These are phyloP conservation scores for Pandemis corylana DNA, from an alignment of 2,888 invertebrate genomes.

Conservation along the genomic window DNA sequence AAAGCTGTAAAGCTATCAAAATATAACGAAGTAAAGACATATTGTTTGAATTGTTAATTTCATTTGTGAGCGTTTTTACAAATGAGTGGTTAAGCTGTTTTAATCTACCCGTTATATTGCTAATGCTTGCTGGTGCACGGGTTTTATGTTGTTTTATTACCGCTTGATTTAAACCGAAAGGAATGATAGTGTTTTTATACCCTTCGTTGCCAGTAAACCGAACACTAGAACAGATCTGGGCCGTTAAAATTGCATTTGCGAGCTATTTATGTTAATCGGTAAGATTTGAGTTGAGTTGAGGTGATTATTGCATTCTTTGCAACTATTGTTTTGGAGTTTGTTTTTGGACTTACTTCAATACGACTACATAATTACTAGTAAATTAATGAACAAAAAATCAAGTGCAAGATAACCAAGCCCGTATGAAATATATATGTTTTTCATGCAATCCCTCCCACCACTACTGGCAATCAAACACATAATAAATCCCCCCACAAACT, in stretches of 20 bases:
- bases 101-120: slow-evolving; percentile 8
- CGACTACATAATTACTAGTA: no score
- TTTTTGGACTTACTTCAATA: no score
- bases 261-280: slow-evolving; percentile 20
- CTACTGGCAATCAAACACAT: no score
- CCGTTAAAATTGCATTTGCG: slow-evolving; percentile 35
- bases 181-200: slow-evolving; percentile 30
- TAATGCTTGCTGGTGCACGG: slow-evolving; percentile 11
- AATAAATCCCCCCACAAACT: no score
- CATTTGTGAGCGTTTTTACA: background rate
- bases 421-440: no score
- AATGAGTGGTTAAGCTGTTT: slow-evolving; percentile 2
- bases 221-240: slow-evolving; percentile 16
- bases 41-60: no score
- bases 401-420: no score
- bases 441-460: no score
- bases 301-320: background rate
- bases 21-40: no score
- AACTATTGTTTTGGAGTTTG: no score
- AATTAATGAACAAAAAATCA: no score
- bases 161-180: slow-evolving; percentile 34
- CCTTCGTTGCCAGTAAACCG: background rate
- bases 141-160: slow-evolving; percentile 28
- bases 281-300: background rate
- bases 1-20: no score